These are phyloP conservation scores for Vireo altiloquus DNA, from an alignment of 2,113 vertebrate species.

Conservation along the genomic window DNA sequence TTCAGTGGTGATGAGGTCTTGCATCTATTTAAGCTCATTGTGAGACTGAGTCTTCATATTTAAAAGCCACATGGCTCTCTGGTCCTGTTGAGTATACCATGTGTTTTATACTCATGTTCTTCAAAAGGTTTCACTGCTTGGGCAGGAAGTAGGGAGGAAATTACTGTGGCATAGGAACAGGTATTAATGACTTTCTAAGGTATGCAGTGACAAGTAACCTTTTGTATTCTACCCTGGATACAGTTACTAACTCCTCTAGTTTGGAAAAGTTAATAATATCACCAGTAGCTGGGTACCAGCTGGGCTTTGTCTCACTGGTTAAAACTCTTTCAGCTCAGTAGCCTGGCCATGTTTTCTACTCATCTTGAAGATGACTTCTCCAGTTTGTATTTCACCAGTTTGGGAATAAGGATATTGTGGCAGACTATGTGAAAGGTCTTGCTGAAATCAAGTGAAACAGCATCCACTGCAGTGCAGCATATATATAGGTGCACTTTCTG, in stretches of 20 bases:
- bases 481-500: background rate
- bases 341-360: background rate
- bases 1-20: background rate
- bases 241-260: background rate
- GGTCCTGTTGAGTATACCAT: background rate
- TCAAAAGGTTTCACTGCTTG: background rate
- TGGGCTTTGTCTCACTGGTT: background rate
- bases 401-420: background rate
- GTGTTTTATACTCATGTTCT: background rate
- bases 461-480: background rate
- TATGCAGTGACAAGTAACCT: background rate
- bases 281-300: background rate
- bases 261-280: background rate
- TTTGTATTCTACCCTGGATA: background rate
- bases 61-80: background rate
- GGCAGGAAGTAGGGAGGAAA: background rate
- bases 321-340: background rate
- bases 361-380: background rate
- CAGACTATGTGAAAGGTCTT: background rate
- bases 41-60: background rate
- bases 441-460: background rate
- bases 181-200: background rate
- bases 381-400: background rate
- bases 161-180: background rate
- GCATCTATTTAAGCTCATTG: background rate